These are phyloP conservation scores for Meloidogyne exigua DNA, from an alignment of 1,140 invertebrate species.

Conservation along the genomic window DNA sequence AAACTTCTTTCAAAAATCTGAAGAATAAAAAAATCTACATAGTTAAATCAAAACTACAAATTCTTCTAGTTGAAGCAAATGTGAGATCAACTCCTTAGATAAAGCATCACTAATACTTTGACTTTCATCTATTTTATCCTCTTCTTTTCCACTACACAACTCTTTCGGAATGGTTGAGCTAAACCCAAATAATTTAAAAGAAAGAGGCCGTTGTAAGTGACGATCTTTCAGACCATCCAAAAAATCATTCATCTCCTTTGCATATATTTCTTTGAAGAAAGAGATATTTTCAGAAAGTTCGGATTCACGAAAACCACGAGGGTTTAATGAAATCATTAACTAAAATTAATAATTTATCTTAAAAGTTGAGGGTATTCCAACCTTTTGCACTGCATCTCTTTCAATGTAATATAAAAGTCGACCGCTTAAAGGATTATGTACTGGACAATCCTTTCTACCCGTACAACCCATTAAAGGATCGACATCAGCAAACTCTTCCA, in stretches of 20 bases:
- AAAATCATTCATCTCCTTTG: slow-evolving; percentile 10
- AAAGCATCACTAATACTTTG: background rate
- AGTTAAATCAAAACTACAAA: slow-evolving; percentile 9
- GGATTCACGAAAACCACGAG: slow-evolving; percentile 33
- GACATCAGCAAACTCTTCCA: background rate
- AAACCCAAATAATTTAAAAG: slow-evolving; percentile 15
- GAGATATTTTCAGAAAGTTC: slow-evolving; percentile 28
- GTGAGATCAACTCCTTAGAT: background rate
- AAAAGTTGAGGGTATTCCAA: background rate
- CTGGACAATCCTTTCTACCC: slow-evolving; percentile 10
- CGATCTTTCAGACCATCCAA: background rate
- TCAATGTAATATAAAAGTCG: slow-evolving; percentile 9
- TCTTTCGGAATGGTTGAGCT: background rate
- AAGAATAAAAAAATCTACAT: background rate
- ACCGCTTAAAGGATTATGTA: slow-evolving; percentile 14
- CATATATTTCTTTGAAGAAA: slow-evolving; percentile 33
- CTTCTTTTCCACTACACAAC: background rate
- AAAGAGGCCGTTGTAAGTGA: background rate
- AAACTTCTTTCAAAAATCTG: slow-evolving; percentile 7
- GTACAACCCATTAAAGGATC: slow-evolving; percentile 22
- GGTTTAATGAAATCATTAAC: slow-evolving; percentile 30
- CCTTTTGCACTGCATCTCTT: slow-evolving; percentile 11
- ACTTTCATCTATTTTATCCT: background rate
- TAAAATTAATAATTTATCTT: slow-evolving; percentile 7
- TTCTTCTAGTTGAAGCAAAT: slow-evolving; percentile 21